Percentiles rank a stretch among this genome's conserved stretches.
phyloP scores from a whole-genome alignment of 1,140 invertebrate genomes.

The Euwallacea fornicatus region DNA sequence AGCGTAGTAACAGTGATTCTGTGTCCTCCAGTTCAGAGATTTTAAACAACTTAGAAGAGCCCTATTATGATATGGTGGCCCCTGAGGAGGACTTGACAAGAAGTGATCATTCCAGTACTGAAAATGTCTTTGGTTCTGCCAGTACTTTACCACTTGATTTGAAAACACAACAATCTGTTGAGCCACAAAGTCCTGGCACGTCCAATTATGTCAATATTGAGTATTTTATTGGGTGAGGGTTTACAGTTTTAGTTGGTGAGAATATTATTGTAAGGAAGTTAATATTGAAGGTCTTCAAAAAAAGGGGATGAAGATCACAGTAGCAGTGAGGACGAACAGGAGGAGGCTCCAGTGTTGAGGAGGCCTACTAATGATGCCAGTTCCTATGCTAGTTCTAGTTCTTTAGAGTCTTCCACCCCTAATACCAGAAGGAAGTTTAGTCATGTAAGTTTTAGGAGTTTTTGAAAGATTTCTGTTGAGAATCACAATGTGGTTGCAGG shows the following conservation, averaged over 20 bases:
- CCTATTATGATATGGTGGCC: slow-evolving; percentile 81
- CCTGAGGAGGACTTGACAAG: slow-evolving; percentile 67
- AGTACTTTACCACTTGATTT: slow-evolving; percentile 60
- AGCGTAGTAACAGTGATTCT: slow-evolving; percentile 46
- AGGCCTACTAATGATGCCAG: slow-evolving; percentile 47
- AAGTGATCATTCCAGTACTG: slow-evolving; percentile 61
- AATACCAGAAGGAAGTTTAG: slow-evolving; percentile 50
- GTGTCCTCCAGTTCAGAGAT: slow-evolving; percentile 54
- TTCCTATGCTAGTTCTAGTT: slow-evolving; percentile 54
- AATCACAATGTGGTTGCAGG: slow-evolving; percentile 37
- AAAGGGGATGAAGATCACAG: slow-evolving; percentile 47
- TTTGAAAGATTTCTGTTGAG: neutral
- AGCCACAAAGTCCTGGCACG: slow-evolving; percentile 73
- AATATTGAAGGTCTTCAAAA: slow-evolving; percentile 39
- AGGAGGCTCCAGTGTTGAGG: slow-evolving; percentile 51
- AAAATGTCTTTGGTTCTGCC: slow-evolving; percentile 62
- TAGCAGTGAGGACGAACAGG: slow-evolving; percentile 55
- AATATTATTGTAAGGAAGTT: neutral
- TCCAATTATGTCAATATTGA: slow-evolving; percentile 90
- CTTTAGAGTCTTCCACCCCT: slow-evolving; percentile 52
- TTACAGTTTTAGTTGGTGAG: neutral
- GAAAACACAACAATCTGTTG: slow-evolving; percentile 53
- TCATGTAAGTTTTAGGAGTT: slow-evolving; percentile 41
- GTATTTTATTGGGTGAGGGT: slow-evolving; percentile 78
- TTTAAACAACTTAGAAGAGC: slow-evolving; percentile 64